A percentile compares a stretch with the other conserved stretches of the same genome.
phyloP scores from a whole-genome alignment of 2,888 invertebrate species.

The Dioctria rufipes region DNA sequence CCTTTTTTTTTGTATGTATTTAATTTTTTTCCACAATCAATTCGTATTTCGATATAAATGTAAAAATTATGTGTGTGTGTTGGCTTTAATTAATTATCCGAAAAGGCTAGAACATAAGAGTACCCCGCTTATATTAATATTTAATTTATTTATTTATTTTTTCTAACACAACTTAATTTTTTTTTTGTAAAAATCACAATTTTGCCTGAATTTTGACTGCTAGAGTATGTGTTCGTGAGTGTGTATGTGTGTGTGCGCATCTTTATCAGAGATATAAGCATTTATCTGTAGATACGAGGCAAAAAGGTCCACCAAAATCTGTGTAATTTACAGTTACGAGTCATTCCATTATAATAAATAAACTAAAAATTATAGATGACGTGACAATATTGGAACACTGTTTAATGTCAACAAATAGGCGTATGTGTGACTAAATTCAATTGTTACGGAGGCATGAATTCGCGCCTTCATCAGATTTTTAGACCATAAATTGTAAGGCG shows the following conservation, averaged over 20 bases:
- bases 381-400: no score
- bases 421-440: no score
- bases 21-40: constrained; percentile 53
- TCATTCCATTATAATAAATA: no score
- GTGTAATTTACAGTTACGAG: no score
- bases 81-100: constrained; percentile 23
- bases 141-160: constrained; percentile 48
- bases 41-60: constrained; percentile 56
- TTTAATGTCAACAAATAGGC: no score
- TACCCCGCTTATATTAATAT: constrained; percentile 52
- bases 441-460: no score
- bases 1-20: constrained; percentile 32
- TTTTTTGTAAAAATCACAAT: constrained; percentile 56
- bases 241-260: no score
- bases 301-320: background rate
- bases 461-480: no score
- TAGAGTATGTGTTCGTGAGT: constrained; percentile 6
- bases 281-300: background rate
- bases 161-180: constrained; percentile 42
- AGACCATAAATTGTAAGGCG: no score
- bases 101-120: constrained; percentile 54
- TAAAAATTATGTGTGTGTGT: constrained; percentile 37
- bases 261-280: no score
- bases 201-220: constrained; percentile 35
- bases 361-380: no score